Evolutionary conservation across 2,888 invertebrate species (phyloP), one percentile per base, ranked within the genome.

Genomic region (Eupithecia subfuscata): DNA sequence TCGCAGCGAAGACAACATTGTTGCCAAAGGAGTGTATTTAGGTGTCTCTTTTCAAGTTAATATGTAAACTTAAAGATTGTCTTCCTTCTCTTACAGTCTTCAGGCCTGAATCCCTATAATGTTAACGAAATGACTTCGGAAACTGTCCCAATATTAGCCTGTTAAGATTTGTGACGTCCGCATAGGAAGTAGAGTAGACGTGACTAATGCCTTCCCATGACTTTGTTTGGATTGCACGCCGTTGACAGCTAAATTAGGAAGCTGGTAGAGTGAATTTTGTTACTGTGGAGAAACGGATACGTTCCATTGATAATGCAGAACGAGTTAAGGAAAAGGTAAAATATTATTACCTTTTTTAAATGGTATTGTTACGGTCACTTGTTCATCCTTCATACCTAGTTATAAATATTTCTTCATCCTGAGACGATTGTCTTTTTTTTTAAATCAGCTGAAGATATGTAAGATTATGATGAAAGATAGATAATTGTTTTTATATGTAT

Each of bases 141-240:
- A 72, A 72, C 25, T 30, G 30, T 69, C 40, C 63, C 70, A 73
- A 63, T 77, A 74, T 72, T 73, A 71, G 75, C 68, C 56, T 52
- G 69, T 65, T 37, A 75, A 80, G 80, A 82, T 82, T 79, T 81
- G 80, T 82, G 75, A 79, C 81, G 78, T 82, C 82, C 80, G 73
- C 64, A 65, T 80, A 76, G 80, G 82, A 82, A 79, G 83, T 79
- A 80, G 77, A 79, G 83, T 79, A 80, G 77, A 83, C 85, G 83
- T 88, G 86, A 89, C 89, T 87, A 88, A 90, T 87, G 86, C 78
- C 87, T 89, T 90, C 89, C 90, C 85, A 84, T 84, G 79, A 75
- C 68, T 79, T 79, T 83, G 81, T 78, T 84, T 87, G 83, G 86
- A 85, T 85, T 84, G 83, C 73, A 75, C 79, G 80, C 78, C 80